Evolutionary conservation across 2,888 invertebrate species (phyloP), one percentile per base, ranked within the genome.

Genomic region (Tortrix viridana): DNA sequence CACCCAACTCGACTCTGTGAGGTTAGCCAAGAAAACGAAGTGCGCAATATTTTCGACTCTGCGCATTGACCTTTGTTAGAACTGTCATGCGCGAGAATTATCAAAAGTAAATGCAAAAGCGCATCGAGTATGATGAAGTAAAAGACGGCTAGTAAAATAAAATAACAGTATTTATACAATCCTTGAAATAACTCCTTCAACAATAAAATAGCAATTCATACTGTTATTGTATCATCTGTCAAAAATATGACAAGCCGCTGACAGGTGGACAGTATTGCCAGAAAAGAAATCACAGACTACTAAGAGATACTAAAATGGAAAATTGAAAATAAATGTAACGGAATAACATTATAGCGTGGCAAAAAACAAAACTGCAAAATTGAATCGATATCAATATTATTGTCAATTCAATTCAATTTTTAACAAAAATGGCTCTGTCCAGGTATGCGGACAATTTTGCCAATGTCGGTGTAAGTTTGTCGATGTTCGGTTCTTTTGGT

Each of bases 31-130:
- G 79, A 79, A 55, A 43, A 82, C 67, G 71, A 77, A 79, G 89
- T 91, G 91, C 91, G 91, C 91, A 91, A 91, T 88, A 89, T 86
- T 89, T 89, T 52, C 47, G 91, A 91, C 85, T 91, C 89, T 92
- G 91, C 91, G 91, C 91, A 89, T 83, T 91, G 81, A 86, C 81
- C 80, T 82, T 83, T 73, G 71, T 71, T 74, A 72, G 70, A 76
- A 83, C 79, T 81, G 85, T 78, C 90, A 91, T 91, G 91, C 90
- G 91, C 90, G 81, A 72, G 75, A 57, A 58, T 60, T 26, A 53
- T 47, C 53, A 63, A 58, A 53, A 43, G 47, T 53, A 22, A 63
- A 63, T 53, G 57, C 52, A 48, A 57, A 52, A 48, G 22, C 48
- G 53, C 57, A 58, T 48, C 43, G 46, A 62, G 50, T 46, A n/a